Evolutionary conservation across 2,888 invertebrate species (phyloP), one percentile per base, ranked within the genome.

Genomic region (Uloborus plumipes): DNA sequence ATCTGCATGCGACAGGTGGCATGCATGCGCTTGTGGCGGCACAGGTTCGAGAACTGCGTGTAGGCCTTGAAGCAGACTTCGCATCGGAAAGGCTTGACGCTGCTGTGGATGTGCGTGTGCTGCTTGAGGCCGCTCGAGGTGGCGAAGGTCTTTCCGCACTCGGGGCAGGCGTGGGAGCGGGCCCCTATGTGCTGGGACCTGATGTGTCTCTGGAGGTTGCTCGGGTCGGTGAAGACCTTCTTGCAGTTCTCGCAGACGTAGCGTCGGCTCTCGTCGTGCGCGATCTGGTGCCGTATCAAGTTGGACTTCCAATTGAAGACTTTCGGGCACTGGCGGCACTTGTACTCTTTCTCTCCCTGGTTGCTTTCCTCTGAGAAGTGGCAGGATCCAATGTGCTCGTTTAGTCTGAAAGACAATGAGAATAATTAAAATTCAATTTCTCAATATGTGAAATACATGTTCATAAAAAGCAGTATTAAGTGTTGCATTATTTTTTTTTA

Each of bases 1-100:
- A 96, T 95, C 88, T 95, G 94, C 90, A 94, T 94, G 87, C 97
- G 94, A 89, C 98, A 99, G 88, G 96, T 95, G 74, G 94, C 94
- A 91, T 99, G 99, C 97, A 99, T 98, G 79, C 99, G 95, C 89
- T 97, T 98, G 91, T 99, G 99, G n/a, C 99, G 94, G 89, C 99
- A 99, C 88, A 99, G 92, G 90, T 99, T 99, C 55, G 98, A 99
- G 90, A 99, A 99, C 91, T 99, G 99, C 3, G 99, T 99, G 91
- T 99, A 99, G 14, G 97, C 94, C 92, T 99, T 99, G 89, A 94
- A 94, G 91, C 99, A 99, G 86, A 98, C 96, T 86, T 88, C 88
- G 84, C 90, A 89, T 92, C 94, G 94, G 91, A 98, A 99, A 4
- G 99, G 99, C 90, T 99, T 99, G 86, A 98, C 94, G 88, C 96